Base-by-base conservation (phyloP, 2,797 vertebrate genomes). In the Podarcis lilfordi region DNA sequence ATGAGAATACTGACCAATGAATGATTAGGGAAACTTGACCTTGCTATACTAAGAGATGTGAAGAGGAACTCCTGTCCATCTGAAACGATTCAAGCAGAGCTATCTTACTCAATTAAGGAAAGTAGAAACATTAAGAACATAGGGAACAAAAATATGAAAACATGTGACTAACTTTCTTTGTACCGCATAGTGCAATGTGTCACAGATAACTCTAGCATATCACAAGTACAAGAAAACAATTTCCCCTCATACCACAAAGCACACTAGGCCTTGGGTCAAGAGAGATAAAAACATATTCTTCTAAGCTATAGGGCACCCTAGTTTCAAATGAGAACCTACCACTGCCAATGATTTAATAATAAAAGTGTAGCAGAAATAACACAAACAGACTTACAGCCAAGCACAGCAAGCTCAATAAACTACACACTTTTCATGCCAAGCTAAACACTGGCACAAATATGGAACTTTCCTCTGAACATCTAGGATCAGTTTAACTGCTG, bases 331-430 rank as follows among this genome's bases (percentile, higher is more conserved):
- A 93, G 66, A 88, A 85, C 25, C 68, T 87, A 88, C 88, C 91
- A 92, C 75, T 89, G 88, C 84, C 89, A 94, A 85, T n/a, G 87
- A 89, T 87, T 91, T 92, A 78, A 90, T 84, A 89, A 94, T 85
- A 92, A 93, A 93, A 89, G 86, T 80, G 72, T 87, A 93, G 94
- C 86, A 90, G 78, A 64, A 88, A 89, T 88, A 94, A 89, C n/a
- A 91, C 35, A 89, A 94, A 88, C 78, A 92, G 86, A 93, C 93
- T 87, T 85, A 85, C 40, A 89, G 89, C 80, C 87, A 93, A 95
- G 82, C 74, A 94, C 75, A 93, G 35, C 37, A 80, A 75, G 84
- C 82, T 84, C 80, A 87, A 86, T 68, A 84, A 93, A 81, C 88
- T 72, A 91, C 76, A 87, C 3, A 88, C 69, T 88, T 89, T 78